Evolutionary conservation across 2,888 invertebrate species (phyloP), one percentile per base, ranked within the genome.

Genomic region (Molanna angustata): DNA sequence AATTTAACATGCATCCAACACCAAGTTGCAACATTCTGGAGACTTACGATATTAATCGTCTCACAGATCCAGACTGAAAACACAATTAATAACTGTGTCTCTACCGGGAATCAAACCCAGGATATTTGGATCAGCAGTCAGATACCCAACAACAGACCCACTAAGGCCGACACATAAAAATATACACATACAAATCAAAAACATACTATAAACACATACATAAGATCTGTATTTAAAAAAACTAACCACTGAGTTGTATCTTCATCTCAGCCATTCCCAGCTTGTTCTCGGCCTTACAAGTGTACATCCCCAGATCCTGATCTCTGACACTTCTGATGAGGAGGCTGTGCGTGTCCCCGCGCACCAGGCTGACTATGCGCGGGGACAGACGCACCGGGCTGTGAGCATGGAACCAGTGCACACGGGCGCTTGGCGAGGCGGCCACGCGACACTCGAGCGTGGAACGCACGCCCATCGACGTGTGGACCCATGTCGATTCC

Each of bases 281-380:
- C 19, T 80, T 78, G 67, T 91, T 92, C 54, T 83, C 82, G 0
- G 90, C 91, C 19, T 84, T 74, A 67, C 91, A 91, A 3, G 86
- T 83, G 67, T 90, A 91, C 65, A 83, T 82, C 0, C 90, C 91
- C 60, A 90, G 81, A 69, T 92, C 90, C 0, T 78, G 69, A 46
- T 76, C 76, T 27, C 80, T 78, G 0, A 89, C 86, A 21, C 80
- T 80, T 32, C 84, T 78, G 62, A 92, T 83, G 37, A 87, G 74
- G 49, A 92, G 69, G 61, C 80, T 80, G 62, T 89, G 81, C 33
- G 75, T 73, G 62, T 76, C 76, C 17, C 78, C 79, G 3, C 74
- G 71, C 1, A 74, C 76, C 64, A 82, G 79, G 52, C 75, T 72
- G 2, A 78, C 70, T 31, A 78, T 61, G 72, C 76, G 70, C 17